Percentiles rank a stretch among this genome's conserved stretches.
Conservation (phyloP, 2,797 vertebrate species). For the Hippopotamyrus pictus region DNA sequence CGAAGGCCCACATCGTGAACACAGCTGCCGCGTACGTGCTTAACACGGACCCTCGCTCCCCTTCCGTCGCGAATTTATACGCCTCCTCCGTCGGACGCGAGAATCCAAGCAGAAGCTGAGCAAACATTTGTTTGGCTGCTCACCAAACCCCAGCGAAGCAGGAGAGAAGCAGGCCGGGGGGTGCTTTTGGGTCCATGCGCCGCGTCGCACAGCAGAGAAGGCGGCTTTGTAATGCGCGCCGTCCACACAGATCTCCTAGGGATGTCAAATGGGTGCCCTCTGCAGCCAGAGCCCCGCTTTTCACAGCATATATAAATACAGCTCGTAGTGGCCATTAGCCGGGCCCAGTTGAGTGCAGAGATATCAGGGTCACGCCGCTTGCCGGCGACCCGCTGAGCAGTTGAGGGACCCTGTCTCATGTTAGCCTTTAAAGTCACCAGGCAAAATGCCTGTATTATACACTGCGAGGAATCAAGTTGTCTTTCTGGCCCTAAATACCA, state of each 20-base stretch:
- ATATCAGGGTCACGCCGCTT: neutral
- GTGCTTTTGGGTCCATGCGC: neutral
- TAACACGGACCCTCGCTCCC: neutral
- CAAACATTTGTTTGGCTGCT: neutral
- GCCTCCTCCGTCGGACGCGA: neutral
- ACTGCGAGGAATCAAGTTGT: neutral
- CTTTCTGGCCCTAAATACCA: neutral
- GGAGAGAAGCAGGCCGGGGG: neutral
- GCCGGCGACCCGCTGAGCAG: neutral
- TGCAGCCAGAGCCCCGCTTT: conserved; percentile 4
- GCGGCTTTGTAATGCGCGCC: neutral
- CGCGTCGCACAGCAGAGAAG: neutral
- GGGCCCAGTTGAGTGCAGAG: neutral
- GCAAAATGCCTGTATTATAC: neutral
- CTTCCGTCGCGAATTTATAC: neutral
- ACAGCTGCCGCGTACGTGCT: neutral
- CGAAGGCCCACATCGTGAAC: neutral
- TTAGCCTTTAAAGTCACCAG: neutral
- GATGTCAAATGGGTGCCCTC: neutral
- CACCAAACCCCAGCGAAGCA: neutral
- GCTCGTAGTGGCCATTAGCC: neutral
- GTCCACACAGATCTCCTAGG: neutral
- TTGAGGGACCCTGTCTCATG: neutral
- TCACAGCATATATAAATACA: neutral
- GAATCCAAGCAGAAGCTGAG: neutral